Evolutionary conservation across 2,113 vertebrate species (phyloP), one percentile per base, ranked within the genome.

Genomic region (Falcunculus frontatus): DNA sequence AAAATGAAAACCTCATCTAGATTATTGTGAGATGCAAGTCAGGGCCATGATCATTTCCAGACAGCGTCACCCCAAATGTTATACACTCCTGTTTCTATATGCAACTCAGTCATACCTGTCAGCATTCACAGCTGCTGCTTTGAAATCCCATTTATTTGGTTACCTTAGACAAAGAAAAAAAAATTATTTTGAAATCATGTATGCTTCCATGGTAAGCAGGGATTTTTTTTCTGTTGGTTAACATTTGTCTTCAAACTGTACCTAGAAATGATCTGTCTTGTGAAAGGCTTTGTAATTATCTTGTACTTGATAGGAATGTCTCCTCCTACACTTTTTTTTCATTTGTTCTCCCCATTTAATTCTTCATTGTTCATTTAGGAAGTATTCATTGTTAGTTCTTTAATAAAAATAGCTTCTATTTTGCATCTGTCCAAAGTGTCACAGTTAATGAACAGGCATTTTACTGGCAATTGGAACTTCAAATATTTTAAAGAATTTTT

Each of bases 361-460:
- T 89, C 52, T 94, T 55, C 3, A 0, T 33, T 91, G 42, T 76
- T 94, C 44, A 1, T 84, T 86, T 87, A 81, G 65, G 68, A 55
- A 89, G 52, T 67, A 44, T 60, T 83, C 64, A 67, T 52, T 93
- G 69, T 73, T 85, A 79, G 30, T 26, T 79, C 87, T 92, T 55
- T 59, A 96, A 92, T 97, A 95, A 97, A 96, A 97, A 75, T 87
- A 93, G 44, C 41, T 91, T 85, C 39, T 87, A 37, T 95, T 96
- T 88, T 65, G 32, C 87, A 64, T 21, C 74, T 92, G 62, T 70
- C 60, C 33, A 17, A 80, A 94, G 75, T 90, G 88, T 96, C 53
- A 92, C 29, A 56, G 23, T 93, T 96, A 90, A 92, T 74, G 49
- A 93, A 18, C 79, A 84, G 30, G 37, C 44, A 63, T 89, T 73